Base-by-base conservation (phyloP, 2,797 vertebrate species). In the Siniperca scherzeri region DNA sequence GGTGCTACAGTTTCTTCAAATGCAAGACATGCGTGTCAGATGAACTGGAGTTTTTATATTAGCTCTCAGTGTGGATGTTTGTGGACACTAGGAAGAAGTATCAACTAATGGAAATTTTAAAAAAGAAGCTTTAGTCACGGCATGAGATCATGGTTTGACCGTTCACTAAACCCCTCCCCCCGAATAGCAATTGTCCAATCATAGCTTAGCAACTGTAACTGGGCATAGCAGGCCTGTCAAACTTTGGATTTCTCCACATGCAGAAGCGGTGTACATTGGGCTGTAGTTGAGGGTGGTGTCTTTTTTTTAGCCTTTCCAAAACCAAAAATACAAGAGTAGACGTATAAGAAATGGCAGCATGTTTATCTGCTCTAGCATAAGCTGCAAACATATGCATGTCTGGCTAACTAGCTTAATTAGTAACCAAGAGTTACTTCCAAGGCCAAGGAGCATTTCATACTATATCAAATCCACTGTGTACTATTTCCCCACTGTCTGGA, bases 11-110 rank as follows among this genome's bases (percentile, higher is more conserved):
- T 55, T 77, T 80, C 38, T 67, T 78, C 62, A 59, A 75, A 80
- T 55, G 25, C 44, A 57, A 67, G n/a, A 59, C 53, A 50, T 55
- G 42, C 6, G 0, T 46, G 57, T 83, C 27, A 68, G 56, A 42
- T 65, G 67, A 84, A 77, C 12, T 42, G 30, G 52, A 75, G 33
- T 11, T 74, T 84, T 76, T 59, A 27, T 65, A 81, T 68, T 7
- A 68, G 22, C 42, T 38, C 42, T 50, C 11, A 73, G 14, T n/a
- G 42, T 60, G 17, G 36, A 55, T 71, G 4, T 78, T 62, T 65
- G 42, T 50, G 25, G 56, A 77, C 48, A 48, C 19, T 13, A 11
- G 48, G n/a, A 40, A 56, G 19, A 71, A 56, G 19, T 66, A 38
- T 42, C 55, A 27, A 56, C 53, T 50, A 55, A 65, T 40, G 25